Conservation (phyloP, 2,888 invertebrate genomes). For the Mimas tiliae region DNA sequence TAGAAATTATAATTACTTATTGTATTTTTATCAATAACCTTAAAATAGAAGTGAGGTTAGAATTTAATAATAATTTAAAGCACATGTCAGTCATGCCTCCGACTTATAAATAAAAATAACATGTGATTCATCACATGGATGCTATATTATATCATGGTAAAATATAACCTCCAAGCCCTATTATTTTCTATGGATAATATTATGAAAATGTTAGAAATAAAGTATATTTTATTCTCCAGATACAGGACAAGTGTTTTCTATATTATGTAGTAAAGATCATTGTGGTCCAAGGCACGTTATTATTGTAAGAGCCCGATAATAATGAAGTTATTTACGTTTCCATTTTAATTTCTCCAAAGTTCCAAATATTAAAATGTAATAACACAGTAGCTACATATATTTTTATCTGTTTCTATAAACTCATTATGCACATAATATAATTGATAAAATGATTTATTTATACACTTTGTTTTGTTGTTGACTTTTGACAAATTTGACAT, state of each 20-base stretch:
- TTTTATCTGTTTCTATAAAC: too few species aligned
- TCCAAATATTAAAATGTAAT: too few species aligned
- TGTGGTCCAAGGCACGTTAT: too few species aligned
- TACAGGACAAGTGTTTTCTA: too few species aligned
- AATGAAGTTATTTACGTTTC: slow-evolving; percentile 23
- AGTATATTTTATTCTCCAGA: too few species aligned
- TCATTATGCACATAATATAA: too few species aligned
- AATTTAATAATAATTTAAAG: background rate
- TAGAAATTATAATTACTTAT: background rate
- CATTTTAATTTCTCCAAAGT: background rate
- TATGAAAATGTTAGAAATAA: too few species aligned
- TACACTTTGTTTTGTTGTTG: background rate
- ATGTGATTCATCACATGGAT: slow-evolving; percentile 7
- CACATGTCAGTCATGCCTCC: slow-evolving; percentile 15
- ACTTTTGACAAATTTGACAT: background rate
- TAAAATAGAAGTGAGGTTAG: slow-evolving; percentile 1
- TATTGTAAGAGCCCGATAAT: background rate
- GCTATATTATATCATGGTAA: background rate
- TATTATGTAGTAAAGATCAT: too few species aligned
- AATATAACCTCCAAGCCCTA: background rate
- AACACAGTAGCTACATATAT: too few species aligned
- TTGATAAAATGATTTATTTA: too few species aligned
- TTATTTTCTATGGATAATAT: background rate
- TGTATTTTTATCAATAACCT: background rate
- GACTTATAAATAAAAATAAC: slow-evolving; percentile 2